Percentiles rank a stretch among this genome's conserved stretches.
Conservation (phyloP, 2,888 invertebrate genomes). For the Xestia ashworthii region DNA sequence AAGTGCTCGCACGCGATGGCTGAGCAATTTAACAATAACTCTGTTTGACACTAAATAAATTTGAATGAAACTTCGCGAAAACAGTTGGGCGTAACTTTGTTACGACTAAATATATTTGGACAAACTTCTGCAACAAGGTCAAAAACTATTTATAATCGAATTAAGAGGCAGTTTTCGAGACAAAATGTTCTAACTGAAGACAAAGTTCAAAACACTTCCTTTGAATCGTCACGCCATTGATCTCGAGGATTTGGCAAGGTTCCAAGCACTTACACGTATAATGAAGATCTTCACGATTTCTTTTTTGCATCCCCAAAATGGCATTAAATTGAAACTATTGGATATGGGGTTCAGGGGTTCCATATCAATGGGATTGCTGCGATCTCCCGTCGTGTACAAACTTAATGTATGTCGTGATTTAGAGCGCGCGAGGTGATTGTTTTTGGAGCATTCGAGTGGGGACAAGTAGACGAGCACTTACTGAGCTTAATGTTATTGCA, state of each 20-base stretch:
- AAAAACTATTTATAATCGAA: constrained; percentile 60
- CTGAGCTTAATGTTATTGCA: constrained; percentile 58
- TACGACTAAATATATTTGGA: constrained; percentile 52
- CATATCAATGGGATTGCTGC: constrained; percentile 50
- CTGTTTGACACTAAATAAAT: constrained; percentile 59
- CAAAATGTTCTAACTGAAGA: constrained; percentile 33
- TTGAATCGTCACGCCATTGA: constrained; percentile 41
- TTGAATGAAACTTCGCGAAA: constrained; percentile 56
- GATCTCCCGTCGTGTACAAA: constrained; percentile 62
- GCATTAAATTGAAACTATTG: constrained; percentile 59
- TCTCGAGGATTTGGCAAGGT: constrained; percentile 40
- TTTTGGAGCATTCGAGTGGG: constrained; percentile 46
- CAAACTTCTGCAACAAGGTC: constrained; percentile 55
- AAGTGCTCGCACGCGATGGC: constrained; percentile 47
- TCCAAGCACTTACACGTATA: constrained; percentile 46
- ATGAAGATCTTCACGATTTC: constrained; percentile 28
- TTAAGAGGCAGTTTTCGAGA: constrained; percentile 37
- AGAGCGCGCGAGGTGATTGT: constrained; percentile 58
- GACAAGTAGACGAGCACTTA: constrained; percentile 13
- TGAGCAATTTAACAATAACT: constrained; percentile 50
- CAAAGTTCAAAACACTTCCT: constrained; percentile 45
- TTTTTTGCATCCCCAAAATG: constrained; percentile 51
- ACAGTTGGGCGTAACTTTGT: constrained; percentile 55
- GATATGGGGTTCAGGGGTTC: constrained; percentile 55
- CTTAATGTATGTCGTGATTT: constrained; percentile 65